Percentiles rank a stretch among this genome's conserved stretches.
These are phyloP conservation scores for Zaprionus africanus DNA, from an alignment of 1,140 invertebrate species.

Conservation along the genomic window DNA sequence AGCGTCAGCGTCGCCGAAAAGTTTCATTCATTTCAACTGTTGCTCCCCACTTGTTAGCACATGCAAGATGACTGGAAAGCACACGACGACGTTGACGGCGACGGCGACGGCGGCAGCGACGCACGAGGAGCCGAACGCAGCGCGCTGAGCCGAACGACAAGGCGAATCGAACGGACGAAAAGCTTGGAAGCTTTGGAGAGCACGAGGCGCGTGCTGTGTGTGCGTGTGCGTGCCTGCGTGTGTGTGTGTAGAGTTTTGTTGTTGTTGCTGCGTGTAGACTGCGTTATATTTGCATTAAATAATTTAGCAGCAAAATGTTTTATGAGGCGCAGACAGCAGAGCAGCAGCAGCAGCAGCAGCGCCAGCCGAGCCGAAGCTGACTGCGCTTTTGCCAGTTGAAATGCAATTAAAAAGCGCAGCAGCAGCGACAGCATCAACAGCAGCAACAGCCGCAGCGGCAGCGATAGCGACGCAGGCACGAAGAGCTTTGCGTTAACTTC, in stretches of 20 bases:
- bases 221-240: constrained; percentile 10
- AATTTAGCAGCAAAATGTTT: constrained; percentile 72
- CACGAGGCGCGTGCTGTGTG: constrained; percentile 1
- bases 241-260: constrained; percentile 45
- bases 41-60: constrained; percentile 79
- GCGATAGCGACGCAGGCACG: constrained; percentile 30
- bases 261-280: constrained; percentile 64
- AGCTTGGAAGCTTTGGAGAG: constrained; percentile 16
- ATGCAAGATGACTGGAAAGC: constrained; percentile 48
- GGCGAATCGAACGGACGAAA: constrained; percentile 3
- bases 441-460: constrained; percentile 4
- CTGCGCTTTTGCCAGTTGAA: constrained; percentile 69
- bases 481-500: constrained; percentile 26
- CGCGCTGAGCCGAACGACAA: not conserved
- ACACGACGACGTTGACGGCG: not conserved
- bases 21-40: constrained; percentile 80
- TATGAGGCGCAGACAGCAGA: constrained; percentile 54
- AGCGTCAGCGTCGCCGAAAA: constrained; percentile 35
- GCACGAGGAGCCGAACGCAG: not conserved
- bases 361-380: constrained; percentile 24
- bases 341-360: constrained; percentile 43
- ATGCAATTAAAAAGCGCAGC: constrained; percentile 67
- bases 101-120: not conserved
- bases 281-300: constrained; percentile 79
- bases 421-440: constrained; percentile 19